These are phyloP conservation scores for Tenualosa ilisha DNA, from an alignment of 2,797 vertebrate species.

Conservation along the genomic window DNA sequence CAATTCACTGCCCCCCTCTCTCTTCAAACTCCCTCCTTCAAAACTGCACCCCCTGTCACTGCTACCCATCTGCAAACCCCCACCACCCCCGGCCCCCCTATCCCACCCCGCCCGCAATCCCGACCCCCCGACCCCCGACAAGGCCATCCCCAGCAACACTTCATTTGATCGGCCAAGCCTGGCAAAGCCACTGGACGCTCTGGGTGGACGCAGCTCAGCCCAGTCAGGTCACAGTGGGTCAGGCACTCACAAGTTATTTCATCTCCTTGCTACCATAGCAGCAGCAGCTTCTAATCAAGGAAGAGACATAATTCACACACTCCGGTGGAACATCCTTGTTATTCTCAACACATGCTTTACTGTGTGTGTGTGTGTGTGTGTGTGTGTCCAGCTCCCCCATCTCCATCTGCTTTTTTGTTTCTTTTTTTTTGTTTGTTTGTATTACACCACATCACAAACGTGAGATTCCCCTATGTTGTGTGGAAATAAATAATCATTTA, in stretches of 20 bases:
- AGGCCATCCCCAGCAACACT: conserved; percentile 60
- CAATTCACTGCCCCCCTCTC: conserved; percentile 45
- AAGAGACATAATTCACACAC: conserved; percentile 46
- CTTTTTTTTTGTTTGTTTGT: conserved; percentile 27
- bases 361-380: no score
- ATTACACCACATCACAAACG: conserved; percentile 35
- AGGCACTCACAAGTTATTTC: conserved; percentile 35
- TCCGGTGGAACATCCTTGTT: conserved; percentile 27
- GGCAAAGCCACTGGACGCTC: conserved; percentile 63
- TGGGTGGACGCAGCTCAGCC: conserved; percentile 49
- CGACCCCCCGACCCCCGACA: not conserved
- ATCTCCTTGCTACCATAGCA: not conserved
- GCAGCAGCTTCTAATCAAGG: conserved; percentile 32
- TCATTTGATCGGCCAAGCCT: conserved; percentile 66
- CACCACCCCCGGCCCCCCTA: not conserved
- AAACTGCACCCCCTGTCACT: not conserved
- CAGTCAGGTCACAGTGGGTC: conserved; percentile 37
- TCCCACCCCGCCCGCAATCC: no score
- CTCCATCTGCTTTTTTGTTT: not conserved
- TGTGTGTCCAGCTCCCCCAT: no score
- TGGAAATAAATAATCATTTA: not conserved
- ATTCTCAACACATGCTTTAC: conserved; percentile 29
- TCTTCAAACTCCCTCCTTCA: conserved; percentile 2
- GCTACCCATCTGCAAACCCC: conserved; percentile 27
- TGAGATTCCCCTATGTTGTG: conserved; percentile 11